Conservation (phyloP, 2,797 vertebrate genomes). For the Cygnus olor region DNA sequence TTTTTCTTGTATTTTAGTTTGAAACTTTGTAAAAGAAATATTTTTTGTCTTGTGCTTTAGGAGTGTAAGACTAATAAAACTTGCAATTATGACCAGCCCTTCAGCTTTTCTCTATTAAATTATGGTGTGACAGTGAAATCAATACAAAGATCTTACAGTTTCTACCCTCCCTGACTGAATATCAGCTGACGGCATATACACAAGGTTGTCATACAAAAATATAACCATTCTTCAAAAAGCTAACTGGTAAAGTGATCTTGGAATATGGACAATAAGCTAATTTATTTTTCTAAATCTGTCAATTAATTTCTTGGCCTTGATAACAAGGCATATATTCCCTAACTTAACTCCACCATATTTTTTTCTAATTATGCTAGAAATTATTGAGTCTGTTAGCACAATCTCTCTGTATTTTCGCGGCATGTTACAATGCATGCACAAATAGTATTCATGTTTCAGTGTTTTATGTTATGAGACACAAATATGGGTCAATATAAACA, state of each 20-base stretch:
- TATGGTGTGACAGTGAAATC: neutral
- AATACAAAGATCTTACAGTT: neutral
- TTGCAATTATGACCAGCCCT: neutral
- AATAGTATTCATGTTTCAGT: neutral
- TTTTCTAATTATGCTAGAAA: neutral
- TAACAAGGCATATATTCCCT: neutral
- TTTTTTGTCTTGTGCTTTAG: neutral
- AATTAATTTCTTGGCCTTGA: slow-evolving; percentile 23
- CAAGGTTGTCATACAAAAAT: neutral
- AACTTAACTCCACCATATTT: neutral
- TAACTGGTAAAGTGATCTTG: slow-evolving; percentile 9
- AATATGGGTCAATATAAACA: neutral
- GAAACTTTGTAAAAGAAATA: neutral
- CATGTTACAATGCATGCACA: neutral
- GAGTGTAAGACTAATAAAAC: neutral
- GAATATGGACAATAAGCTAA: neutral
- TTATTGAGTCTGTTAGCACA: neutral
- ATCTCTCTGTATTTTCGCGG: neutral
- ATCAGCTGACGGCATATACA: neutral
- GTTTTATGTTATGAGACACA: neutral
- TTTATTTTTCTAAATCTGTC: slow-evolving; percentile 27
- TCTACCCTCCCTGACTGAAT: neutral
- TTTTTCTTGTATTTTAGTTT: neutral
- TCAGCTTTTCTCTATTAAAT: slow-evolving; percentile 41
- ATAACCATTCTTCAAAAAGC: neutral